phyloP scores from a whole-genome alignment of 1,140 invertebrate species.

The Anthonomus grandis region DNA sequence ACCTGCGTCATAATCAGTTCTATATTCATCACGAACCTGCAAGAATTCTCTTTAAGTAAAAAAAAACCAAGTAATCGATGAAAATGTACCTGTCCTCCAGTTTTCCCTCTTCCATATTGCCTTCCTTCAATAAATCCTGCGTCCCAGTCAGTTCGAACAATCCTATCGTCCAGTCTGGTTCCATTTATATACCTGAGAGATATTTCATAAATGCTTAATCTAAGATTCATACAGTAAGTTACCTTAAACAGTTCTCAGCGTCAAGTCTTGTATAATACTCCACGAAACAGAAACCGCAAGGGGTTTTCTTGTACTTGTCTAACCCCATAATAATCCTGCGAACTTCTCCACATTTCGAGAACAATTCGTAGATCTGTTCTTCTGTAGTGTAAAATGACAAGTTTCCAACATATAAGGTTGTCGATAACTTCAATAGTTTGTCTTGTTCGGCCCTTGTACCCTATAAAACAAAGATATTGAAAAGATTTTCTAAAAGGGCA shows the following conservation, averaged over 20 bases:
- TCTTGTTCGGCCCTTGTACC: slow-evolving; percentile 92
- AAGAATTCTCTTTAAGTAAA: background rate
- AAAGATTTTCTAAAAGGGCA: background rate
- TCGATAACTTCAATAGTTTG: slow-evolving; percentile 65
- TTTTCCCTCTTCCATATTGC: slow-evolving; percentile 97
- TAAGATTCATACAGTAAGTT: slow-evolving; percentile 15
- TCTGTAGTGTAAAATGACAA: slow-evolving; percentile 98
- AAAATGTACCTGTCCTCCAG: slow-evolving; percentile 86
- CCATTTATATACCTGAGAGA: slow-evolving; percentile 91
- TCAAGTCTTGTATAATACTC: slow-evolving; percentile 92
- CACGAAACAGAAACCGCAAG: slow-evolving; percentile 99
- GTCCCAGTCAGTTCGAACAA: slow-evolving; percentile 98
- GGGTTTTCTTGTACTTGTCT: slow-evolving; percentile 97
- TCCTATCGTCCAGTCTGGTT: slow-evolving; percentile 93
- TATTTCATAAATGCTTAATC: too few relatives aligned
- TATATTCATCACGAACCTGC: slow-evolving; percentile 96
- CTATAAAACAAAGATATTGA: slow-evolving; percentile 53
- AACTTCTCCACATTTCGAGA: slow-evolving; percentile 94
- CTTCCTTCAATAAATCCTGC: slow-evolving; percentile 98
- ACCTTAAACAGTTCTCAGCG: slow-evolving; percentile 90
- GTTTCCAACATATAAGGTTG: slow-evolving; percentile 96
- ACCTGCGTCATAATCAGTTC: slow-evolving; percentile 95
- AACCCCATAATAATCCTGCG: slow-evolving; percentile 96
- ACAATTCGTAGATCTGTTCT: slow-evolving; percentile 98
- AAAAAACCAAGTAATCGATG: background rate